These are phyloP conservation scores for Monopterus albus DNA, from an alignment of 2,113 vertebrate species.

Conservation along the genomic window DNA sequence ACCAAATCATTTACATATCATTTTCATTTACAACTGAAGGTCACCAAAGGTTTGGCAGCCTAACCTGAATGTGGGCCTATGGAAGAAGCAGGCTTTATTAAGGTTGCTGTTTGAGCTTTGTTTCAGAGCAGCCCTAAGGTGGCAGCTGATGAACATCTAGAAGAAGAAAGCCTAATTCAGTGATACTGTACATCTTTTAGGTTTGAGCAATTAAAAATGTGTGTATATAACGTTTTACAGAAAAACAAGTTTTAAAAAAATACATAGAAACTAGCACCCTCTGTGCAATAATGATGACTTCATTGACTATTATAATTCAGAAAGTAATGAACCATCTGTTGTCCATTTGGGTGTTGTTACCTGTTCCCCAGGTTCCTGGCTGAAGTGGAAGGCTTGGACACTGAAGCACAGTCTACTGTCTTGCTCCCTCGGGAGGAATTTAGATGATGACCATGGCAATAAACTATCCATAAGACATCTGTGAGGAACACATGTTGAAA, in stretches of 20 bases:
- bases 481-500: background rate
- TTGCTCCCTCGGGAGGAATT: constrained; percentile 37
- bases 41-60: background rate
- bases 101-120: constrained; percentile 8
- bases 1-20: too few relatives aligned
- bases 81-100: constrained; percentile 65
- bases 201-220: too few relatives aligned
- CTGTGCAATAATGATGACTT: background rate
- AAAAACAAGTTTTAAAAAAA: too few relatives aligned
- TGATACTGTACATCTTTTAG: too few relatives aligned
- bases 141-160: constrained; percentile 69
- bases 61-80: constrained; percentile 56
- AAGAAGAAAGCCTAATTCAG: background rate
- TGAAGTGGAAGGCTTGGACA: constrained; percentile 56
- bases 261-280: background rate
- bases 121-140: constrained; percentile 42
- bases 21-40: background rate
- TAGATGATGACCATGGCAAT: constrained; percentile 50
- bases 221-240: too few relatives aligned
- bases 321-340: background rate
- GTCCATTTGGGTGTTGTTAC: constrained; percentile 1
- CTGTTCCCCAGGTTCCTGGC: constrained; percentile 22
- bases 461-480: constrained; percentile 65
- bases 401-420: constrained; percentile 50
- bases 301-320: background rate